Percentiles rank a stretch among this genome's conserved stretches.
phyloP scores from a whole-genome alignment of 2,888 invertebrate species.

The Eupithecia tripunctaria region DNA sequence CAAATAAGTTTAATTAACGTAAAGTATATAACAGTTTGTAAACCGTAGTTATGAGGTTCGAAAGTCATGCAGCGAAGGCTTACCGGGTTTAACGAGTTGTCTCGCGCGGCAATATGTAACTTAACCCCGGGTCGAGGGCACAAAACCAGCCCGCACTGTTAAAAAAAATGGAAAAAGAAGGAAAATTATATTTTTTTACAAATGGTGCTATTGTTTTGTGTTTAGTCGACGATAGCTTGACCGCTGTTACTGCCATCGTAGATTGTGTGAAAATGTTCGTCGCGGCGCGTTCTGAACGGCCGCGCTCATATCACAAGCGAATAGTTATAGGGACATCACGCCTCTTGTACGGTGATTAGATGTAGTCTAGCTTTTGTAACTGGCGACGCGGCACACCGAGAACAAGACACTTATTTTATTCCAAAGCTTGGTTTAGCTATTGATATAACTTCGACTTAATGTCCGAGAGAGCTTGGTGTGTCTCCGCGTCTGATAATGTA shows the following conservation, averaged over 20 bases:
- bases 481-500: slow-evolving; percentile 25
- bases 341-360: slow-evolving; percentile 57
- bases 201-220: slow-evolving; percentile 83
- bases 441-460: neutral
- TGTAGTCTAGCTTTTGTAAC: slow-evolving; percentile 78
- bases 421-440: slow-evolving; percentile 6
- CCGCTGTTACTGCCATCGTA: slow-evolving; percentile 73
- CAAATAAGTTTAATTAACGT: slow-evolving; percentile 70
- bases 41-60: slow-evolving; percentile 49
- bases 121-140: slow-evolving; percentile 16
- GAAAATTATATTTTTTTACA: slow-evolving; percentile 79
- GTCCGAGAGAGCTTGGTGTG: neutral
- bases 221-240: slow-evolving; percentile 78
- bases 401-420: neutral
- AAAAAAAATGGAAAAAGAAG: slow-evolving; percentile 57
- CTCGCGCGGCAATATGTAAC: slow-evolving; percentile 27
- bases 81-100: slow-evolving; percentile 29
- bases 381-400: slow-evolving; percentile 49
- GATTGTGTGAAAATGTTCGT: slow-evolving; percentile 49
- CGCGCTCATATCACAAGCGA: slow-evolving; percentile 63
- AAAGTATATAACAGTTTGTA: slow-evolving; percentile 60
- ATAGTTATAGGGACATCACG: slow-evolving; percentile 48
- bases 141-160: slow-evolving; percentile 42
- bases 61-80: slow-evolving; percentile 56
- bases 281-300: slow-evolving; percentile 56